These are phyloP conservation scores for Microchirus variegatus DNA, from an alignment of 2,797 vertebrate genomes.

Conservation along the genomic window DNA sequence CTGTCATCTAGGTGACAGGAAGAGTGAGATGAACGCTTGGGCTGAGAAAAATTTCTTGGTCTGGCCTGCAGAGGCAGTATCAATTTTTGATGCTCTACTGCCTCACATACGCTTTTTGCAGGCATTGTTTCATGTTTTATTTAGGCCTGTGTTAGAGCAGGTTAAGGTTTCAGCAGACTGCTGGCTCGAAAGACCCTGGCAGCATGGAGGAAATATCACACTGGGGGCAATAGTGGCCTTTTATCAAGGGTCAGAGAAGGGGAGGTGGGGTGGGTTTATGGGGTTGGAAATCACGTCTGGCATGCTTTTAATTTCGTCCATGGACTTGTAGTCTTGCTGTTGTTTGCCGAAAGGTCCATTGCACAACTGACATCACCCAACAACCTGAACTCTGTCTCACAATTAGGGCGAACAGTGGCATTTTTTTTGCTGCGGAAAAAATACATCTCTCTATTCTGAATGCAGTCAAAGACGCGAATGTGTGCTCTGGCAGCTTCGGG, in stretches of 20 bases:
- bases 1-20: conserved; percentile 69
- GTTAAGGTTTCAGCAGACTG: conserved; percentile 76
- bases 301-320: conserved; percentile 1
- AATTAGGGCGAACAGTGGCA: conserved; percentile 23
- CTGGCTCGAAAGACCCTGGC: conserved; percentile 54
- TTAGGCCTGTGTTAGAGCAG: conserved; percentile 71
- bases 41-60: conserved; percentile 77
- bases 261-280: not conserved
- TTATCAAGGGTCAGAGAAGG: conserved; percentile 50
- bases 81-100: conserved; percentile 79
- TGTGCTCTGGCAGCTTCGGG: conserved; percentile 56
- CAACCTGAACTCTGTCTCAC: not conserved
- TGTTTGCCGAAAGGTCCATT: conserved; percentile 14
- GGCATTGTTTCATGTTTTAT: conserved; percentile 85
- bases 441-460: conserved; percentile 42
- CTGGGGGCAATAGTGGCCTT: conserved; percentile 49
- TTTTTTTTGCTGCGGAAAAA: not conserved
- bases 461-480: conserved; percentile 47
- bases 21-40: conserved; percentile 70
- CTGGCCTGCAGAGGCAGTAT: conserved; percentile 71
- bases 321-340: not conserved
- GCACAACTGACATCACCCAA: not conserved
- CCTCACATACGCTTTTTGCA: conserved; percentile 75
- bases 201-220: conserved; percentile 66
- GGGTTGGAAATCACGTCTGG: conserved; percentile 14